Conservation (phyloP, 2,797 vertebrate species). For the Eremophila alpestris region DNA sequence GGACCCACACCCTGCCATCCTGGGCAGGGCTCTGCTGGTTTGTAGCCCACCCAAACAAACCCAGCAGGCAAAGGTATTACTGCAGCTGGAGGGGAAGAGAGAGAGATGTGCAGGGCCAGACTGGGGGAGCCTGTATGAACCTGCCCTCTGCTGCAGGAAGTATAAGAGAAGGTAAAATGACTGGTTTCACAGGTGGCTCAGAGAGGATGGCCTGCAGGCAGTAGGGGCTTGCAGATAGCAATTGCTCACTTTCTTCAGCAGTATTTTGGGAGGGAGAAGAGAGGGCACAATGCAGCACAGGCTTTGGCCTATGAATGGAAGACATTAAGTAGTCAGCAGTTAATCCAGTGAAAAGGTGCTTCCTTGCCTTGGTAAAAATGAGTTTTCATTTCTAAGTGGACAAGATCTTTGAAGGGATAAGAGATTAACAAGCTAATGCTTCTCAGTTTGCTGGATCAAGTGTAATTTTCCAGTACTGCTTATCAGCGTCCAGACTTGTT, state of each 20-base stretch:
- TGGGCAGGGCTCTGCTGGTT: neutral
- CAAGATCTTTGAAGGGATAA: neutral
- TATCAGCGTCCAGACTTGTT: slow-evolving; percentile 12
- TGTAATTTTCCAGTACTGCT: neutral
- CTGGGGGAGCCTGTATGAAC: slow-evolving; percentile 34
- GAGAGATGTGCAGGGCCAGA: neutral
- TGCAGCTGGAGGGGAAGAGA: neutral
- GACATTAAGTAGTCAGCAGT: neutral
- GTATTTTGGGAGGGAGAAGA: neutral
- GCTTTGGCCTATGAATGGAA: neutral
- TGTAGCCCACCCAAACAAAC: slow-evolving; percentile 5
- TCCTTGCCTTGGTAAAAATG: neutral
- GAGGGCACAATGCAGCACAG: neutral
- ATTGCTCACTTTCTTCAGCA: neutral
- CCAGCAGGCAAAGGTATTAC: neutral
- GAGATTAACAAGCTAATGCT: neutral
- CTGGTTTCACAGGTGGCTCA: slow-evolving; percentile 46
- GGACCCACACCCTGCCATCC: neutral
- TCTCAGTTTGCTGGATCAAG: neutral
- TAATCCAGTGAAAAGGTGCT: neutral
- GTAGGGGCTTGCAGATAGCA: neutral
- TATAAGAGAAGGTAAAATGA: slow-evolving; percentile 33
- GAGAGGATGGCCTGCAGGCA: slow-evolving; percentile 18
- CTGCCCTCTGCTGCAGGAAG: slow-evolving; percentile 45
- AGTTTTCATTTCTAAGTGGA: neutral